Base-by-base conservation (phyloP, 2,113 vertebrate species). In the Henicopernis longicauda region DNA sequence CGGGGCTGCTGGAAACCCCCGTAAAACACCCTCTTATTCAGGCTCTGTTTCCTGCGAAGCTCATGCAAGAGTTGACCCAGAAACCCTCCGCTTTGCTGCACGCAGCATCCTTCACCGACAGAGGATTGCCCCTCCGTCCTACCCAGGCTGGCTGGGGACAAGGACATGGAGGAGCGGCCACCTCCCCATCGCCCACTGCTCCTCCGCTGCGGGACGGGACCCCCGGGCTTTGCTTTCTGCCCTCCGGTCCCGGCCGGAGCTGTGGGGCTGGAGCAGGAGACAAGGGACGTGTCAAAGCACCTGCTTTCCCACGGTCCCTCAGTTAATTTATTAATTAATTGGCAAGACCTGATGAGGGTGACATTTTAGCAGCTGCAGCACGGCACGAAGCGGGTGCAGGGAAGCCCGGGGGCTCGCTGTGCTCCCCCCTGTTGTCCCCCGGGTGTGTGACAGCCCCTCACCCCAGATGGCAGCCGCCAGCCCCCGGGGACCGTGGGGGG, bases 311-410 rank as follows among this genome's bases (percentile, higher is more conserved):
- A 20, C 1, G 1, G 13, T 18, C 19, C 2, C 36, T 7, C 38
- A 3, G 15, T 50, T 59, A 50, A 77, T 67, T 70, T 32, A 54
- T 14, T 38, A 70, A 69, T 50, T 86, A 26, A 34, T 45, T 16
- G 3, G 22, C 26, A 2, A 58, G 62, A 25, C 42, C 70, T 32
- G 27, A 45, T 10, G 14, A 63, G 19, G n/a, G 49, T 26, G 61
- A 27, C 5, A 7, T 27, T 45, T 73, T 16, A 27, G 58, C 5
- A 1, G 42, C 27, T 59, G 71, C 20, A 20, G n/a, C 6, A 23
- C 2, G 3, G 59, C 49, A n/a, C 1, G 0, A 29, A 62, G 76
- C 7, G 8, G 29, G 18, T 11, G 4, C 3, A 13, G 32, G 38
- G 49, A 69, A 58, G 34, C 27, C 8, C 2, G 1, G 29, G n/a